Evolutionary conservation across 1,140 invertebrate genomes (phyloP).

Genomic region (Hylaeus volcanicus): DNA sequence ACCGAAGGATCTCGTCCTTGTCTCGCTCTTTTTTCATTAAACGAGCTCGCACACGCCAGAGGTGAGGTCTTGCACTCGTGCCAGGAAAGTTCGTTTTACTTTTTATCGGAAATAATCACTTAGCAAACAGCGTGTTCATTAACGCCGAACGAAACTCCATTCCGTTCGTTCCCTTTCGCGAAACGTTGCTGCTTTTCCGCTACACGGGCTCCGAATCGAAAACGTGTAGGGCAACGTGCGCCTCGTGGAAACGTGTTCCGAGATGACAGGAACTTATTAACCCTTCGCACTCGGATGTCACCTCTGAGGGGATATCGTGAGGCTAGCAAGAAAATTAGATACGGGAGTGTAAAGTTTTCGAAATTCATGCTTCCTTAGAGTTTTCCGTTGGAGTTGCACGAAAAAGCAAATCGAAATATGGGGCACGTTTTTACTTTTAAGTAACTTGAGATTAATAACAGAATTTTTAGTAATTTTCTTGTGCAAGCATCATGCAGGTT

Average conservation of each 20-base stretch:
- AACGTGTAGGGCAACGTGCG: background rate
- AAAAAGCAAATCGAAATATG: too few relatives aligned
- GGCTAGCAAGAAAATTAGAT: too few relatives aligned
- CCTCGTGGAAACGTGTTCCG: background rate
- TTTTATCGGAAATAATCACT: conserved; percentile 42
- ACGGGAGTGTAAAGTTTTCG: too few relatives aligned
- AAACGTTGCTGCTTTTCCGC: background rate
- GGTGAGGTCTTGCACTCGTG: background rate
- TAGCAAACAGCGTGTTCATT: conserved; percentile 16
- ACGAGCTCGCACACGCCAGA: background rate
- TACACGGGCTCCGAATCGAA: background rate
- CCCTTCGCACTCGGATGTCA: too few relatives aligned
- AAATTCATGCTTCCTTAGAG: too few relatives aligned
- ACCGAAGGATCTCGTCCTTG: background rate
- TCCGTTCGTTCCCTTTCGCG: background rate
- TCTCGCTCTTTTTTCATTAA: conserved; percentile 35
- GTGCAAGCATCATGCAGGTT: too few relatives aligned
- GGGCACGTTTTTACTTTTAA: too few relatives aligned
- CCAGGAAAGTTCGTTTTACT: conserved; percentile 30
- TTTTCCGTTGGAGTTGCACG: too few relatives aligned
- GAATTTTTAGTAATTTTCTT: too few relatives aligned
- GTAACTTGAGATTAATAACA: too few relatives aligned
- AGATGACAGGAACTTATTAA: background rate
- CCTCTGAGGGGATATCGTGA: too few relatives aligned
- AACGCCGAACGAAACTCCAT: conserved; percentile 10